phyloP scores from a whole-genome alignment of 2,888 invertebrate genomes.

The Liodrosophila aerea region DNA sequence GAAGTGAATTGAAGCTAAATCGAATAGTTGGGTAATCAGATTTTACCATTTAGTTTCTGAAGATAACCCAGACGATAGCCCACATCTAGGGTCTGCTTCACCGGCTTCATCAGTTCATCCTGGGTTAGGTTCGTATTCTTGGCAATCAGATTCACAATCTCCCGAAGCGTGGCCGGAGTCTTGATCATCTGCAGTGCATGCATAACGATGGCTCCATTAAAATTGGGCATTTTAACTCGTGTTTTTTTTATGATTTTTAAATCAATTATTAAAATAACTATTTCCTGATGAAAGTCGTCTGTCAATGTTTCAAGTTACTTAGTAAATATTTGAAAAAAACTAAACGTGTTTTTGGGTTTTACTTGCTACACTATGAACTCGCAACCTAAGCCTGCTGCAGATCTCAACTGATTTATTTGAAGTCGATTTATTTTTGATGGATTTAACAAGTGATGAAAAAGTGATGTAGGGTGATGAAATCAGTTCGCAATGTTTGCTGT shows the following conservation, averaged over 20 bases:
- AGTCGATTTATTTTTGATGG: too few species aligned
- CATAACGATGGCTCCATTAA: conserved; percentile 62
- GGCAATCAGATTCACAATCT: conserved; percentile 52
- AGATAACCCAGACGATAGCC: conserved; percentile 50
- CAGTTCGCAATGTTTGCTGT: too few species aligned
- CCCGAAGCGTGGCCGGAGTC: conserved; percentile 55
- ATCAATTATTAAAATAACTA: not conserved
- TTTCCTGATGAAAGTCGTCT: too few species aligned
- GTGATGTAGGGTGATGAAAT: too few species aligned
- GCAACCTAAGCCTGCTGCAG: too few species aligned
- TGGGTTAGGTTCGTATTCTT: conserved; percentile 47
- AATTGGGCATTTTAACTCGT: conserved; percentile 56
- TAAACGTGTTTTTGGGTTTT: too few species aligned
- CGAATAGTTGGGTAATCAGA: not conserved
- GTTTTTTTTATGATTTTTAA: not conserved
- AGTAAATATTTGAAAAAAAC: too few species aligned
- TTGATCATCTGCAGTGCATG: conserved; percentile 57
- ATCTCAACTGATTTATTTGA: too few species aligned
- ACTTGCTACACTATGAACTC: too few species aligned
- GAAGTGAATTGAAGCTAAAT: not conserved
- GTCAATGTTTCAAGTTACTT: too few species aligned
- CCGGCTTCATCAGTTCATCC: conserved; percentile 48
- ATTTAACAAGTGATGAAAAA: too few species aligned
- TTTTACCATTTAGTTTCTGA: conserved; percentile 57
- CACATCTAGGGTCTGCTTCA: conserved; percentile 57